phyloP scores from a whole-genome alignment of 2,797 vertebrate genomes.

The Paramormyrops hopkinsi region DNA sequence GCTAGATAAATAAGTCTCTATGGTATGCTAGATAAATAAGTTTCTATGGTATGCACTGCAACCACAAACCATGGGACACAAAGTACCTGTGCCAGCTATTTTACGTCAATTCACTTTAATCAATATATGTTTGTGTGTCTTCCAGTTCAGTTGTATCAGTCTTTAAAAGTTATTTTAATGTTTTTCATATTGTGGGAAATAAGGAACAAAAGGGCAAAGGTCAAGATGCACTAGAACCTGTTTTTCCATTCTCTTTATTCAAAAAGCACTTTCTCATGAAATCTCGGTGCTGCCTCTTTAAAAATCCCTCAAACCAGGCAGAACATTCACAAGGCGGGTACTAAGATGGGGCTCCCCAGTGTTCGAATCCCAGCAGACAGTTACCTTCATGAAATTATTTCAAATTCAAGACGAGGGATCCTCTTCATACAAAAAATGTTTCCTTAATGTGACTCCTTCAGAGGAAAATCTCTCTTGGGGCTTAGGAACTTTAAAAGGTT shows the following conservation, averaged over 20 bases:
- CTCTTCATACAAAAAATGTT: not conserved
- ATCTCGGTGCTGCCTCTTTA: not conserved
- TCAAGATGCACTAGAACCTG: not conserved
- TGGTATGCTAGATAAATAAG: not conserved
- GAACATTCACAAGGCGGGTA: not conserved
- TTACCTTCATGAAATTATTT: not conserved
- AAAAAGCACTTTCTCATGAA: not conserved
- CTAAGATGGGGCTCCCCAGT: not conserved
- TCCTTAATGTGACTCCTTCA: not conserved
- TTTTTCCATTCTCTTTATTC: not conserved
- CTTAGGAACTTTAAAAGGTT: not conserved
- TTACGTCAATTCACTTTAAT: not conserved
- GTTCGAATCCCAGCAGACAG: not conserved
- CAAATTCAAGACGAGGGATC: not conserved
- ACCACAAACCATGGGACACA: not conserved
- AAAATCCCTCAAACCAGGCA: not conserved
- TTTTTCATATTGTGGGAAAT: not conserved
- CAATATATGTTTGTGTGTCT: not conserved
- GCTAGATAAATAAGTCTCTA: constrained; percentile 3
- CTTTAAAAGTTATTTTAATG: not conserved
- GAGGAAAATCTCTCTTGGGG: not conserved
- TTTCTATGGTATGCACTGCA: not conserved
- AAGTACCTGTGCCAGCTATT: not conserved
- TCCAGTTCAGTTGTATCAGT: not conserved
- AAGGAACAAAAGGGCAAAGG: not conserved